These are phyloP conservation scores for Alauda arvensis DNA, from an alignment of 2,797 vertebrate species.

Conservation along the genomic window DNA sequence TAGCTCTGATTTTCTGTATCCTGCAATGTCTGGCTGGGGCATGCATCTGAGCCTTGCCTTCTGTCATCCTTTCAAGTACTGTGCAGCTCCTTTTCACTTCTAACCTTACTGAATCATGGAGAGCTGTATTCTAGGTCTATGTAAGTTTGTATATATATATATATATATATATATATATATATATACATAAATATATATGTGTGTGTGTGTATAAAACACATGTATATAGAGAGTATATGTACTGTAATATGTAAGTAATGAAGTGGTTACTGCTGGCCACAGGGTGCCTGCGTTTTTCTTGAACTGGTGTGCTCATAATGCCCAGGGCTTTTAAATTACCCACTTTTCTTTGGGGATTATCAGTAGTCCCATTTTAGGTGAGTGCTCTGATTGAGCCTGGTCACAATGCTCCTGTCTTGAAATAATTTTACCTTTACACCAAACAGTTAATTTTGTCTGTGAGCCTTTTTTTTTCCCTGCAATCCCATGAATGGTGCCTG, in stretches of 20 bases:
- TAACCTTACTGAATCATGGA: neutral
- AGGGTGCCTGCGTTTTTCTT: neutral
- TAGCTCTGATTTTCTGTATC: neutral
- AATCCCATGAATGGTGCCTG: neutral
- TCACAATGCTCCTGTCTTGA: neutral
- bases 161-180: neutral
- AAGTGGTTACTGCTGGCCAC: neutral
- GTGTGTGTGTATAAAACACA: neutral
- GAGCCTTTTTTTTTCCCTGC: neutral
- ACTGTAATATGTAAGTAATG: neutral
- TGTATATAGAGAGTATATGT: neutral
- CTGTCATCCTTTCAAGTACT: neutral
- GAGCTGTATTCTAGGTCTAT: neutral
- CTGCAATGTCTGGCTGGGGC: neutral
- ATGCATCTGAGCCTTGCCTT: neutral
- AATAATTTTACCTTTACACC: neutral
- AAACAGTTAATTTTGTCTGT: constrained; percentile 8
- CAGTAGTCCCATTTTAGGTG: neutral
- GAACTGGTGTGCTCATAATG: neutral
- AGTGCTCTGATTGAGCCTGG: neutral
- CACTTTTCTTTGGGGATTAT: neutral
- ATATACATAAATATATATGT: no score
- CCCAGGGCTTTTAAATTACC: neutral
- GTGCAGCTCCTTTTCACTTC: neutral
- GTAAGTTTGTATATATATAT: neutral